phyloP scores from a whole-genome alignment of 2,113 vertebrate species.

The Callospermophilus lateralis region DNA sequence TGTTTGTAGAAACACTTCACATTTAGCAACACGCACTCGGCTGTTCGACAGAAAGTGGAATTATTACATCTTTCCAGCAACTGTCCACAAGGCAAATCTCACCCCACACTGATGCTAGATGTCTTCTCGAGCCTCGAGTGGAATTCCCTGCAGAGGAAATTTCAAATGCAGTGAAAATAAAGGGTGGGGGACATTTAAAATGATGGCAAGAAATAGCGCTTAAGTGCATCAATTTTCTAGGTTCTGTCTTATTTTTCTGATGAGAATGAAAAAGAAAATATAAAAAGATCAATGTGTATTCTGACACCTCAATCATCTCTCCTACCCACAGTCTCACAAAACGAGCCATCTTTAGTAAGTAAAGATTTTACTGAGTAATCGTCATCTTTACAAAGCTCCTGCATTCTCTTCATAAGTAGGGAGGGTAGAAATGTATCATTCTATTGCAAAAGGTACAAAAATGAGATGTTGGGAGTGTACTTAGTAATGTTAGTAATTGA shows the following conservation, averaged over 20 bases:
- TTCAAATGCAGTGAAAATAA: slow-evolving; percentile 56
- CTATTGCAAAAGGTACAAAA: slow-evolving; percentile 22
- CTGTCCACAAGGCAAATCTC: slow-evolving; percentile 75
- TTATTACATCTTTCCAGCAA: slow-evolving; percentile 79
- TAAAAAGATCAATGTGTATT: not conserved
- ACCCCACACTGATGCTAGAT: slow-evolving; percentile 69
- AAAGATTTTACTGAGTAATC: not conserved
- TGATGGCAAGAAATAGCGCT: slow-evolving; percentile 36
- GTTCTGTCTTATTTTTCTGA: slow-evolving; percentile 11
- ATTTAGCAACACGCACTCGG: slow-evolving; percentile 82
- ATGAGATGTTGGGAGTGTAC: slow-evolving; percentile 71
- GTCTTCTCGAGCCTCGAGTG: slow-evolving; percentile 63
- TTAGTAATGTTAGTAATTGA: slow-evolving; percentile 79
- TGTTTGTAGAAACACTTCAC: slow-evolving; percentile 85
- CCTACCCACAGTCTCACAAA: not conserved
- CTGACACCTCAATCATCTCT: slow-evolving; percentile 45
- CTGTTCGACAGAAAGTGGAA: slow-evolving; percentile 82
- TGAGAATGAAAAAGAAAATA: slow-evolving; percentile 40
- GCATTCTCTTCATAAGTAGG: slow-evolving; percentile 1
- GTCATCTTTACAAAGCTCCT: not conserved
- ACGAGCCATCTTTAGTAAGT: not conserved
- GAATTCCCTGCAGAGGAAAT: slow-evolving; percentile 61
- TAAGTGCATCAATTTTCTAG: slow-evolving; percentile 63
- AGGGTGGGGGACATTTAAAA: slow-evolving; percentile 55
- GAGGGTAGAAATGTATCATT: slow-evolving; percentile 51